phyloP scores from a whole-genome alignment of 2,113 vertebrate genomes.

The Mixornis gularis region DNA sequence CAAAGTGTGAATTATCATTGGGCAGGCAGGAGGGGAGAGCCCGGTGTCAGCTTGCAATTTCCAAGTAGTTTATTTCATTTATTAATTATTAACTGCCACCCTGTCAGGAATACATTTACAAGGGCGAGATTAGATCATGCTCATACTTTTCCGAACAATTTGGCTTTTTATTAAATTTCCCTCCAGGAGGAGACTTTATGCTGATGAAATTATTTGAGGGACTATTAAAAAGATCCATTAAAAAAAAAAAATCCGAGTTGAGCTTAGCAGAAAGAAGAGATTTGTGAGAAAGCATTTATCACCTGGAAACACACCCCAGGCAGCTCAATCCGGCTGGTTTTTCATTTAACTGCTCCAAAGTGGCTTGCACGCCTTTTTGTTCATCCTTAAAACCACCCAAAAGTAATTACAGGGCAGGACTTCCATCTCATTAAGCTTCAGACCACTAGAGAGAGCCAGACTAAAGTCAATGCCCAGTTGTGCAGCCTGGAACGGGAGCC shows the following conservation, averaged over 20 bases:
- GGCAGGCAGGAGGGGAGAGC: neutral
- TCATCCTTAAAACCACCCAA: neutral
- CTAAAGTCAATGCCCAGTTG: conserved; percentile 8
- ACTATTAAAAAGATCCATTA: neutral
- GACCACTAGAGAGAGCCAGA: conserved; percentile 61
- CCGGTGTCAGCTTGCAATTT: neutral
- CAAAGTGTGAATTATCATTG: neutral
- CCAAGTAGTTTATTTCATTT: neutral
- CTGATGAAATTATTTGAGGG: conserved; percentile 12
- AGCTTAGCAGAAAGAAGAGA: neutral
- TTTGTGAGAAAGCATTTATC: conserved; percentile 21
- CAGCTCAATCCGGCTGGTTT: neutral
- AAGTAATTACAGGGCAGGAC: neutral
- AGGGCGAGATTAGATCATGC: neutral
- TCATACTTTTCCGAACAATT: neutral
- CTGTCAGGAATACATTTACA: neutral
- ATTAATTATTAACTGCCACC: conserved; percentile 28
- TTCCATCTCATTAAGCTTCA: neutral
- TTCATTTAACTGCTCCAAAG: conserved; percentile 7
- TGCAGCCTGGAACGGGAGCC: neutral
- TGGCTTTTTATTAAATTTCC: conserved; percentile 35
- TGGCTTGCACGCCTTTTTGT: neutral
- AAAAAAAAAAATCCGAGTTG: neutral
- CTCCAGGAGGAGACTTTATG: neutral
- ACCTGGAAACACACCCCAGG: conserved; percentile 10